A percentile compares a stretch with the other conserved stretches of the same genome.
phyloP scores from a whole-genome alignment of 1,140 invertebrate genomes.

The Adelges cooleyi region DNA sequence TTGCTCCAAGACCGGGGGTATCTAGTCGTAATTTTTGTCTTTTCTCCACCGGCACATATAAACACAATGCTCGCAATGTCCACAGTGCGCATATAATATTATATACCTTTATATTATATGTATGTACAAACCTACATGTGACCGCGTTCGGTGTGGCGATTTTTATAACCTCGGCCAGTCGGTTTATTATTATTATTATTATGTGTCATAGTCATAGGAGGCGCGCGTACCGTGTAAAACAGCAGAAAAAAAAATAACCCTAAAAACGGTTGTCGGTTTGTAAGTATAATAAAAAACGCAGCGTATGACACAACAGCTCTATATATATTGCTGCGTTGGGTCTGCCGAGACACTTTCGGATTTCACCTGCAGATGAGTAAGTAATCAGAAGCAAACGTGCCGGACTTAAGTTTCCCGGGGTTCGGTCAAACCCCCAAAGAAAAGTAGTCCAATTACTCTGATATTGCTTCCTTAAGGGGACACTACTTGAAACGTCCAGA shows the following conservation, averaged over 20 bases:
- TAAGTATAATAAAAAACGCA: too few species aligned
- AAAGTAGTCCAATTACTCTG: too few species aligned
- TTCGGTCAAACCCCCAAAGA: too few species aligned
- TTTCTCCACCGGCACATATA: background rate
- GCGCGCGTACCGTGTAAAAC: slow-evolving; percentile 5
- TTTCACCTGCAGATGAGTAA: too few species aligned
- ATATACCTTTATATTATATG: background rate
- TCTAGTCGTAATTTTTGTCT: slow-evolving; percentile 23
- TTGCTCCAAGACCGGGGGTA: background rate
- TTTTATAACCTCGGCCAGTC: slow-evolving; percentile 3
- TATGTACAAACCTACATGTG: background rate
- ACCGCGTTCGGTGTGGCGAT: background rate
- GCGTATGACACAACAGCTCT: slow-evolving; percentile 3
- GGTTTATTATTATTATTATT: slow-evolving; percentile 28
- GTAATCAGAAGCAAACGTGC: too few species aligned
- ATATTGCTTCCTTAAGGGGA: too few species aligned
- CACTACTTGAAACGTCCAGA: too few species aligned
- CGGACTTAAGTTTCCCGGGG: too few species aligned
- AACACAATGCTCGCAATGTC: background rate
- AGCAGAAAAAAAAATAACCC: too few species aligned
- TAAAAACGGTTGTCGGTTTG: too few species aligned
- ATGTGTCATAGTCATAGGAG: background rate
- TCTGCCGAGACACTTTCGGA: background rate
- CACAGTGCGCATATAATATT: background rate
- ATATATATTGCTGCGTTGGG: background rate